Percentiles rank a stretch among this genome's conserved stretches.
These are phyloP conservation scores for Colinus virginianus DNA, from an alignment of 2,113 vertebrate genomes.

Conservation along the genomic window DNA sequence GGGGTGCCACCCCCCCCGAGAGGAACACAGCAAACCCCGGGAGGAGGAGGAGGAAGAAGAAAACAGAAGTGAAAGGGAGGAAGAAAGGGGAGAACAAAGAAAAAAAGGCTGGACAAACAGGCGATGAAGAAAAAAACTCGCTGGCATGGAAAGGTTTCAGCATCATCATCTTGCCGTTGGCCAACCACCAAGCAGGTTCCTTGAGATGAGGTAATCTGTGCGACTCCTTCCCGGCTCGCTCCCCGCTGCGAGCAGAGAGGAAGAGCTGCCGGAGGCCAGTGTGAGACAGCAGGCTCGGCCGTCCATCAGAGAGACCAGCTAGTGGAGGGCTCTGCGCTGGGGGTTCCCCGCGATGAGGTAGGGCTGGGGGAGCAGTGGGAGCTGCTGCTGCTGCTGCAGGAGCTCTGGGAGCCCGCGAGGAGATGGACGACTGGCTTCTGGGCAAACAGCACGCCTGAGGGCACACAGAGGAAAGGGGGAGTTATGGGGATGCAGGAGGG, in stretches of 20 bases:
- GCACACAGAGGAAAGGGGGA: neutral
- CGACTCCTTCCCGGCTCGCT: constrained; percentile 14
- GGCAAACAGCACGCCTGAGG: constrained; percentile 83
- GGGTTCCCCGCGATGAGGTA: constrained; percentile 83
- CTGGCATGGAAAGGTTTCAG: constrained; percentile 26
- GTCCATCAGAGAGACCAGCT: constrained; percentile 84
- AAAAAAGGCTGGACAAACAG: constrained; percentile 49
- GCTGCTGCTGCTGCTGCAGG: constrained; percentile 73
- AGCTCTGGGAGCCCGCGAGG: constrained; percentile 78
- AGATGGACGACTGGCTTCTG: constrained; percentile 85
- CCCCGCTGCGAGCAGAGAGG: neutral
- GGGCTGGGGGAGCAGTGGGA: constrained; percentile 84
- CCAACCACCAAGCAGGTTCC: constrained; percentile 60
- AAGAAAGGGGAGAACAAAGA: constrained; percentile 10
- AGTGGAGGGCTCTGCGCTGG: constrained; percentile 83
- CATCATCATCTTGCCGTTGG: constrained; percentile 34
- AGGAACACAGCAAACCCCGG: constrained; percentile 73
- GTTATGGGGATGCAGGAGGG: neutral
- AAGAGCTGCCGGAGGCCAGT: constrained; percentile 28
- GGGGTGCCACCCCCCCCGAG: constrained; percentile 8
- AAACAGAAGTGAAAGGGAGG: constrained; percentile 14
- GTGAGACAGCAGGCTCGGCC: neutral
- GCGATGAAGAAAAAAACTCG: constrained; percentile 24
- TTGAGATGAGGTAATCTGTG: constrained; percentile 78
- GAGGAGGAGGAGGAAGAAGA: constrained; percentile 24